phyloP scores from a whole-genome alignment of 1,140 invertebrate genomes.

The Pristionchus pacificus region DNA sequence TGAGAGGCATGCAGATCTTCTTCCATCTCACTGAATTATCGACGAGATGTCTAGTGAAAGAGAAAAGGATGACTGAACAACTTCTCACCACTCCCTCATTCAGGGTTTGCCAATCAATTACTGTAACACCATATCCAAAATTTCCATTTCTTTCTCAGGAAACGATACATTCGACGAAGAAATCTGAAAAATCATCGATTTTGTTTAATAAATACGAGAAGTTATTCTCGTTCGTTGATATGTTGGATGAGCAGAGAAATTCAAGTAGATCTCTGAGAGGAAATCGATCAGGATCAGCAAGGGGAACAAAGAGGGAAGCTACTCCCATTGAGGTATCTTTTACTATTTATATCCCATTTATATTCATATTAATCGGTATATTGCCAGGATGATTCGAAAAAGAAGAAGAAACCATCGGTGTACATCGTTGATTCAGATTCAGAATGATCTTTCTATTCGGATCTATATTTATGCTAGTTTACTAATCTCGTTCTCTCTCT shows the following conservation, averaged over 20 bases:
- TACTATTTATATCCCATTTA: too few relatives aligned
- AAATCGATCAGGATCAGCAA: too few relatives aligned
- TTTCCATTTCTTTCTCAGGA: slow-evolving; percentile 14
- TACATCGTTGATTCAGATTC: too few relatives aligned
- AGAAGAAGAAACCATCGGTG: too few relatives aligned
- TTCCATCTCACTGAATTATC: not conserved
- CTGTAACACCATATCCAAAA: not conserved
- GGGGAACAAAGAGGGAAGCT: not conserved
- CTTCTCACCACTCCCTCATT: slow-evolving; percentile 5
- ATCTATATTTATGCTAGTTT: too few relatives aligned
- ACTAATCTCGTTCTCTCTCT: too few relatives aligned
- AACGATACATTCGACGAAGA: not conserved
- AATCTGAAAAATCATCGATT: not conserved
- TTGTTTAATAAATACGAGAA: not conserved
- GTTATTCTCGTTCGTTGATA: not conserved
- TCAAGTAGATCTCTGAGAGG: not conserved
- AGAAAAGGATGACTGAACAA: not conserved
- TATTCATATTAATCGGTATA: too few relatives aligned
- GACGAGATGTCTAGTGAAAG: not conserved
- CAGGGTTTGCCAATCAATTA: slow-evolving; percentile 6
- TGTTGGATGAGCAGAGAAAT: not conserved
- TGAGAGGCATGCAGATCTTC: slow-evolving; percentile 6
- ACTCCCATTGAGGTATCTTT: too few relatives aligned
- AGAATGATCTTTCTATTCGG: too few relatives aligned
- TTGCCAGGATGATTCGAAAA: too few relatives aligned